Conservation (phyloP, 2,888 invertebrate genomes). For the Lydus trimaculatus region DNA sequence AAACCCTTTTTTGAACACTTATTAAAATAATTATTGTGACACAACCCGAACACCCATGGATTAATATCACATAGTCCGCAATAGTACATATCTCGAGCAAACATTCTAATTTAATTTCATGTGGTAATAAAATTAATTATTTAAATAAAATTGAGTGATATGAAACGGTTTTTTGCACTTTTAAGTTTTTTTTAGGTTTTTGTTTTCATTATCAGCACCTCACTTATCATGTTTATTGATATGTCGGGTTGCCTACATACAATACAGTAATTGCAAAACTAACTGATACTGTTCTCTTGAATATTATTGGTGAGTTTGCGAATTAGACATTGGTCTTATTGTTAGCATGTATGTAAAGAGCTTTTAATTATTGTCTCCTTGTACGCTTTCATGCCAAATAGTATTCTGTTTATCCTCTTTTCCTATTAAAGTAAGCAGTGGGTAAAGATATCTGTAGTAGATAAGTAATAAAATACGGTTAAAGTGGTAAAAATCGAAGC, state of each 20-base stretch:
- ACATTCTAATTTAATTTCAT: no score
- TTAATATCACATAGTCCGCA: no score
- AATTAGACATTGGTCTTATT: not conserved
- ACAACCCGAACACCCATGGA: no score
- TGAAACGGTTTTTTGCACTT: no score
- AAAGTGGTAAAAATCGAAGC: no score
- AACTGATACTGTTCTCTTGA: not conserved
- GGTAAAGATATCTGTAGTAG: no score
- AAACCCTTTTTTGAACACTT: no score
- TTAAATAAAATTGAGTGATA: no score
- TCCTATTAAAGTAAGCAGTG: constrained; percentile 17
- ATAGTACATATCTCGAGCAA: no score
- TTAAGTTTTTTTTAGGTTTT: not conserved
- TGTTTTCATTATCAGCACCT: not conserved
- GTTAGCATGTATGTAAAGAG: not conserved
- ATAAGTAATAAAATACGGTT: no score
- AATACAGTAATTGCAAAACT: not conserved
- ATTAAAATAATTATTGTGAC: no score
- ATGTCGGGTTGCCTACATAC: not conserved
- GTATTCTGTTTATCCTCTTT: constrained; percentile 23
- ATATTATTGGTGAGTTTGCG: not conserved
- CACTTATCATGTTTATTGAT: not conserved
- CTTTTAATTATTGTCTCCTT: constrained; percentile 24
- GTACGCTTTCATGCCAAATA: constrained; percentile 35
- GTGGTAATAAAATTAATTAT: no score